Evolutionary conservation across 2,113 vertebrate species (phyloP).

Genomic region (Gavialis gangeticus): DNA sequence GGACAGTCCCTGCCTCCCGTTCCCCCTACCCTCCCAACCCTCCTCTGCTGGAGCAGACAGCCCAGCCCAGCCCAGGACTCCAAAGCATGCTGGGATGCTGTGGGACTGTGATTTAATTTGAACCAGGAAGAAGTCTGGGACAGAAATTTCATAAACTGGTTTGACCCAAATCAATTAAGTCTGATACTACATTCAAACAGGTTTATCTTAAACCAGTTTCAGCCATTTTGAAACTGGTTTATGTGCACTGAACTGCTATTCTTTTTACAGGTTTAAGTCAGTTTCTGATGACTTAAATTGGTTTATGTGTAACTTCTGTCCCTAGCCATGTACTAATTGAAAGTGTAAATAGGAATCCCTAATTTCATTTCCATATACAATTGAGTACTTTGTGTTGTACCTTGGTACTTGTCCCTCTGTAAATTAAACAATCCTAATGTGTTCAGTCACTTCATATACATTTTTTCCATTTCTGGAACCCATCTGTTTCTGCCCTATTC

Average conservation of each 20-base stretch:
- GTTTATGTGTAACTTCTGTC: not conserved
- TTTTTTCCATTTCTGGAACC: not conserved
- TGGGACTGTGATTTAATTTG: no score
- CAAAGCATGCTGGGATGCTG: no score
- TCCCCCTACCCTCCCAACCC: no score
- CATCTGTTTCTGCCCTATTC: not conserved
- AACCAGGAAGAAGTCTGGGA: no score
- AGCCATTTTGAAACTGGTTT: no score
- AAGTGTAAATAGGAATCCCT: not conserved
- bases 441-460: not conserved
- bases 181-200: no score
- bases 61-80: no score
- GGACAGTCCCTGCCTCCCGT: no score
- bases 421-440: not conserved
- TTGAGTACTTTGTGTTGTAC: not conserved
- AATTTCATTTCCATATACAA: not conserved
- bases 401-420: not conserved
- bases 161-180: no score
- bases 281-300: not conserved
- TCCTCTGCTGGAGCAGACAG: no score
- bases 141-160: no score
- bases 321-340: not conserved
- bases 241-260: not conserved
- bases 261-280: constrained; percentile 28
- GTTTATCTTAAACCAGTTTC: no score